Evolutionary conservation across 2,888 invertebrate genomes (phyloP), one percentile per base, ranked within the genome.

Genomic region (Colletes collaris): DNA sequence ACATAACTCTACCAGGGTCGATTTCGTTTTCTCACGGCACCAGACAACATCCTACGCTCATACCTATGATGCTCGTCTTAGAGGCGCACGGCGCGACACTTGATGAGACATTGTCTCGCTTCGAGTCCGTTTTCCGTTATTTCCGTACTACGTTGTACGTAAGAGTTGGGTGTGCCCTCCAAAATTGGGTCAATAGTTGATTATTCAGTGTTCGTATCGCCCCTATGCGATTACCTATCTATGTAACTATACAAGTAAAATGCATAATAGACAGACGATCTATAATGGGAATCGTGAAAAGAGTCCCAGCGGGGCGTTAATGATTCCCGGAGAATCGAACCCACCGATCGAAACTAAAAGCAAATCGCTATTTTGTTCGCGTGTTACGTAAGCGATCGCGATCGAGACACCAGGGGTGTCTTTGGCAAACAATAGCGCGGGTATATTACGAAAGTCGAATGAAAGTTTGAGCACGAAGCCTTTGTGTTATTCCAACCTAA

Each of bases 391-490:
- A 86, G 64, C 4, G 63, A 65, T 7, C 50, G 10, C 63, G 74
- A 77, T 73, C 52, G 58, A 58, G 44, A 27, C 76, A 67, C 67
- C 74, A 79, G 78, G 81, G 67, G 60, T 76, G 79, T 75, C 76
- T 76, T 81, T 76, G 72, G 19, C 73, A 76, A 85, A 87, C 87
- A 87, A 87, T 87, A 56, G 76, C 46, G 69, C 68, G 13, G 53
- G 59, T 63, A 70, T 72, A 81, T 87, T 87, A 58, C 86, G 87
- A 87, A 85, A 87, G 87, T 65, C 74, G 68, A 76, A 84, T 73
- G 86, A 86, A 86, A 86, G 86, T 86, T 86, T 75, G 81, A 70
- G 74, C 74, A 63, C 72, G 67, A 70, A 76, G 62, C 68, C 72
- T 83, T 78, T 82, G 67, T 68, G 55, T 62, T 71, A 56, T 19